These are phyloP conservation scores for Plagodis dolabraria DNA, from an alignment of 2,888 invertebrate species.

Conservation along the genomic window DNA sequence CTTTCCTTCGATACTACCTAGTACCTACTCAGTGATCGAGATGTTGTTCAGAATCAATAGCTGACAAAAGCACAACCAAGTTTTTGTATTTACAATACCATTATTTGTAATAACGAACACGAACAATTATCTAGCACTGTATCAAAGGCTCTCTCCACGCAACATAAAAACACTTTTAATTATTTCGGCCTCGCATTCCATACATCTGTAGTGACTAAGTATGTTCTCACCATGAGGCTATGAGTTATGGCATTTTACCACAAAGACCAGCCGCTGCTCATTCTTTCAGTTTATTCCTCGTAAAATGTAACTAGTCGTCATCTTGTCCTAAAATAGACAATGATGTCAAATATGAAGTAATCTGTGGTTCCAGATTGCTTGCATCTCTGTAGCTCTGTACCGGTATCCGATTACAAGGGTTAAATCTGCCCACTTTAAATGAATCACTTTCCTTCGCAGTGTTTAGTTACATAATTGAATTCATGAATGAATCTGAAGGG, in stretches of 20 bases:
- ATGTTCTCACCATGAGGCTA: constrained; percentile 20
- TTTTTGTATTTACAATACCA: too few species aligned
- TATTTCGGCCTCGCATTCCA: constrained; percentile 35
- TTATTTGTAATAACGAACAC: too few species aligned
- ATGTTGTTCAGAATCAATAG: too few species aligned
- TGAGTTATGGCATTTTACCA: constrained; percentile 31
- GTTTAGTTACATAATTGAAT: constrained; percentile 3
- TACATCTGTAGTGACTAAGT: constrained; percentile 5
- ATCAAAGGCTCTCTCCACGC: constrained; percentile 5
- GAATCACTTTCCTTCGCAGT: constrained; percentile 6
- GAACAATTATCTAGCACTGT: too few species aligned
- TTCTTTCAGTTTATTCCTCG: constrained; percentile 41
- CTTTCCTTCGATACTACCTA: too few species aligned
- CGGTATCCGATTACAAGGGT: constrained; percentile 42
- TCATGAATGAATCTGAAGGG: not conserved
- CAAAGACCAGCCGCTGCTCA: constrained; percentile 28
- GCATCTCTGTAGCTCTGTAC: constrained; percentile 37
- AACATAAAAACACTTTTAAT: constrained; percentile 27
- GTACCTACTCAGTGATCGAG: too few species aligned
- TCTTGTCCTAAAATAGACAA: constrained; percentile 43
- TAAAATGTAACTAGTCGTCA: constrained; percentile 43
- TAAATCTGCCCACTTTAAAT: constrained; percentile 22
- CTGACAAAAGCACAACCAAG: too few species aligned
- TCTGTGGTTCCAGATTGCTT: constrained; percentile 37
- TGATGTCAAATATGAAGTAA: constrained; percentile 34